Conservation (phyloP, 2,888 invertebrate genomes). For the Schizaphis graminum region DNA sequence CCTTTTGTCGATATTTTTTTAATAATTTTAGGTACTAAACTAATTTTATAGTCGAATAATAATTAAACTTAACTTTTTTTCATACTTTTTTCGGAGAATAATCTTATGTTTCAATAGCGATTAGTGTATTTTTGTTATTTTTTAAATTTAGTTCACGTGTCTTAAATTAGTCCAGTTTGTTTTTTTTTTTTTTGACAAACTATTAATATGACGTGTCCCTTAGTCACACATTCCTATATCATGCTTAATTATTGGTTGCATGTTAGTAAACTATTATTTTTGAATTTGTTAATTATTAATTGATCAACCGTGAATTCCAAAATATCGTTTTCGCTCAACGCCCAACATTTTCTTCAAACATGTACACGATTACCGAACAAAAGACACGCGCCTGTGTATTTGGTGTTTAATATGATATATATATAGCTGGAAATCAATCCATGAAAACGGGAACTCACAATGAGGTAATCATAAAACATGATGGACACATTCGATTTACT, state of each 20-base stretch:
- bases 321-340: background rate
- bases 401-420: background rate
- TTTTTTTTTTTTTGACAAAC: background rate
- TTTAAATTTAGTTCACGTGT: background rate
- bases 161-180: background rate
- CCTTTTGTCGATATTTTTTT: background rate
- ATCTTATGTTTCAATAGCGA: background rate
- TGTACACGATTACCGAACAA: background rate
- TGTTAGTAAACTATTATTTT: background rate
- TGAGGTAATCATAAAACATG: conserved; percentile 26
- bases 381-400: background rate
- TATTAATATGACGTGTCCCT: background rate
- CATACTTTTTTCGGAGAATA: background rate
- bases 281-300: background rate
- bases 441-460: conserved; percentile 5
- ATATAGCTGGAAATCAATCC: conserved; percentile 19
- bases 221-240: background rate
- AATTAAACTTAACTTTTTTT: background rate
- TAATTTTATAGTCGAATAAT: background rate
- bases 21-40: background rate
- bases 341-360: background rate
- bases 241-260: background rate
- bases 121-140: background rate
- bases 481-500: conserved; percentile 50
- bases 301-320: background rate